Conservation (phyloP, 37 sponge, comb jelly and placozoan genomes). For the Halichondria panicea region DNA sequence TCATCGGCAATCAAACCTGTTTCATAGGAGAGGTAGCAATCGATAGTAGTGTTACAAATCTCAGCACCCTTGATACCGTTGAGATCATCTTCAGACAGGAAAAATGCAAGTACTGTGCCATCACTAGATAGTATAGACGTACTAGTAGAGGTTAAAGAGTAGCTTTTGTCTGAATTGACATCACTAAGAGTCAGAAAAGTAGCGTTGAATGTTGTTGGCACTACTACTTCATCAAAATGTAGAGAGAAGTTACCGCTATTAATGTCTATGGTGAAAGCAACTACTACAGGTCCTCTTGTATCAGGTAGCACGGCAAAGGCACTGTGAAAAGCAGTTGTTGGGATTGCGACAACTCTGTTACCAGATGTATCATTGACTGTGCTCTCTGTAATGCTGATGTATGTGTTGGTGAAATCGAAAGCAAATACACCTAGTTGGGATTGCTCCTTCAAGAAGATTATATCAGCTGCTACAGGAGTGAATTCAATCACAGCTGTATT, state of each 20-base stretch:
- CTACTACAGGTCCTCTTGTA: slow-evolving; percentile 70
- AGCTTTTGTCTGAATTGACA: slow-evolving; percentile 14
- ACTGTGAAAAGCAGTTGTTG: slow-evolving; percentile 36
- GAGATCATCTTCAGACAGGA: slow-evolving; percentile 61
- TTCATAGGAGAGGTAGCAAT: slow-evolving; percentile 69
- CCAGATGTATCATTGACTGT: slow-evolving; percentile 61
- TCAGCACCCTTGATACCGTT: slow-evolving; percentile 78
- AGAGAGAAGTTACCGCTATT: slow-evolving; percentile 79
- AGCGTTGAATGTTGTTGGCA: slow-evolving; percentile 40
- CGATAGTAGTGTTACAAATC: slow-evolving; percentile 76
- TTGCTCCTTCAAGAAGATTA: slow-evolving; percentile 61
- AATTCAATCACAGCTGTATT: slow-evolving; percentile 66
- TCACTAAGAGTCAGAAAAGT: slow-evolving; percentile 57
- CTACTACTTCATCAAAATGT: slow-evolving; percentile 83
- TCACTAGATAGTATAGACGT: slow-evolving; percentile 21
- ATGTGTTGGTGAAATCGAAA: slow-evolving; percentile 54
- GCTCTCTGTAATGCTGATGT: slow-evolving; percentile 53
- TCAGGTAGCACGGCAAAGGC: slow-evolving; percentile 61
- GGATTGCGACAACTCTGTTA: slow-evolving; percentile 50
- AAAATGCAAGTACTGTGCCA: slow-evolving; percentile 55
- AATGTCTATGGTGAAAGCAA: slow-evolving; percentile 84
- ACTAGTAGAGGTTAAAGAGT: slow-evolving; percentile 35
- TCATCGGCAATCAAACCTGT: slow-evolving; percentile 57
- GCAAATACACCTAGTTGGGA: slow-evolving; percentile 60
- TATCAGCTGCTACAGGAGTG: slow-evolving; percentile 57